Evolutionary conservation across 2,888 invertebrate genomes (phyloP).

Genomic region (Cantharis lateralis): DNA sequence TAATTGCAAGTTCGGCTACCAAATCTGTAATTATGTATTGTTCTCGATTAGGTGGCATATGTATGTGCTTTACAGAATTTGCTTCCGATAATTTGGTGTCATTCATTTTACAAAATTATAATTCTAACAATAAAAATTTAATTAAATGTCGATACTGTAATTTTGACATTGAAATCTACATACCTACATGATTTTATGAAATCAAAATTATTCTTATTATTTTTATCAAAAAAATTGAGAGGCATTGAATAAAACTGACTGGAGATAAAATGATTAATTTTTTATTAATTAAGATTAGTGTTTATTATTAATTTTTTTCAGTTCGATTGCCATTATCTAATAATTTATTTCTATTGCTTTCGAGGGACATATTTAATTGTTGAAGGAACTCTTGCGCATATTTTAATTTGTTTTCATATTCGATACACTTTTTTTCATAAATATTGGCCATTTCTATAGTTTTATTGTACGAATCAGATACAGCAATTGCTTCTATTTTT

Average conservation of each 20-base stretch:
- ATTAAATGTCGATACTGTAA: not conserved
- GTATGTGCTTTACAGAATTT: not conserved
- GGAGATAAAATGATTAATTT: too few relatives aligned
- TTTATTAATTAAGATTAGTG: too few relatives aligned
- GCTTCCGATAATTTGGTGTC: not conserved
- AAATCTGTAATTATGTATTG: constrained; percentile 28
- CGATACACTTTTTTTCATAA: not conserved
- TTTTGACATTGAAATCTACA: not conserved
- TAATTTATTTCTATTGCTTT: not conserved
- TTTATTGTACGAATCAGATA: not conserved
- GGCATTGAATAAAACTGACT: too few relatives aligned
- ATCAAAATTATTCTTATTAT: not conserved
- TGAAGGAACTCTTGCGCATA: not conserved
- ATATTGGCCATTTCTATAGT: not conserved
- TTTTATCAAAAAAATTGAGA: too few relatives aligned
- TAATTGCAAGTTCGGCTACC: constrained; percentile 29
- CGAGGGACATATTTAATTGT: not conserved
- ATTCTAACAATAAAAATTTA: not conserved
- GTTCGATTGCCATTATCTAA: not conserved
- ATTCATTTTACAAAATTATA: not conserved
- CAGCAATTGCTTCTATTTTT: not conserved
- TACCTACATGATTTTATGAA: not conserved
- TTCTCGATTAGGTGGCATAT: not conserved
- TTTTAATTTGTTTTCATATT: not conserved
- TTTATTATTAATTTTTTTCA: not conserved